Conservation (phyloP, 2,888 invertebrate species). For the Exocentrus adspersus region DNA sequence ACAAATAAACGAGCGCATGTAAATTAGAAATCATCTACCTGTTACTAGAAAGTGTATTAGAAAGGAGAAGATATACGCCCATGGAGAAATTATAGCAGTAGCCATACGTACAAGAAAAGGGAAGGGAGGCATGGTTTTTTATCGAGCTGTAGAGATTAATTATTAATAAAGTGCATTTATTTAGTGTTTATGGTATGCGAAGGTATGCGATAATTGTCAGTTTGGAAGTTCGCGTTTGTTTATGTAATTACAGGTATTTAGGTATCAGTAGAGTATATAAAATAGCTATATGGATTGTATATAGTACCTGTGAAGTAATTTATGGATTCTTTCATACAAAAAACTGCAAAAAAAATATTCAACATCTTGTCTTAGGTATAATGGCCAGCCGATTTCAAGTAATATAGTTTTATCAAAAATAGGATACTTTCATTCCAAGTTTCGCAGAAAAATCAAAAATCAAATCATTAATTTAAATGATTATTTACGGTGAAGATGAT, state of each 20-base stretch:
- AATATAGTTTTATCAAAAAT: too few relatives aligned
- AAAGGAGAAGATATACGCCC: conserved; percentile 7
- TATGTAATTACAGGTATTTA: conserved; percentile 1
- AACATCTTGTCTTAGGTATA: too few relatives aligned
- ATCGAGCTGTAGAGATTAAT: conserved; percentile 1
- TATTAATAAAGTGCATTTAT: conserved; percentile 7
- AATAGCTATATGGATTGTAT: too few relatives aligned
- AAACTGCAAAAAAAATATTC: too few relatives aligned
- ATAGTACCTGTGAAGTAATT: too few relatives aligned
- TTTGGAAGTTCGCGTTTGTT: conserved; percentile 7
- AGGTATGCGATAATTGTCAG: conserved; percentile 1
- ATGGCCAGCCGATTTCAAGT: too few relatives aligned
- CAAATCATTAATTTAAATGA: too few relatives aligned
- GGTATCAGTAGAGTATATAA: not conserved
- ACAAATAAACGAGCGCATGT: conserved; percentile 18
- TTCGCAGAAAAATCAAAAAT: too few relatives aligned
- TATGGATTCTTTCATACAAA: too few relatives aligned
- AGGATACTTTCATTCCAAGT: too few relatives aligned
- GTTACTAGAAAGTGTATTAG: conserved; percentile 14
- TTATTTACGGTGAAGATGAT: too few relatives aligned
- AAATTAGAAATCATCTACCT: conserved; percentile 21
- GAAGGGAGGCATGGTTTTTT: not conserved
- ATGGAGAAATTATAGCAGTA: not conserved
- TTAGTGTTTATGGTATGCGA: not conserved
- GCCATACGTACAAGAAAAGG: not conserved